Evolutionary conservation across 2,797 vertebrate genomes (phyloP).

Genomic region (Propithecus perrieri): DNA sequence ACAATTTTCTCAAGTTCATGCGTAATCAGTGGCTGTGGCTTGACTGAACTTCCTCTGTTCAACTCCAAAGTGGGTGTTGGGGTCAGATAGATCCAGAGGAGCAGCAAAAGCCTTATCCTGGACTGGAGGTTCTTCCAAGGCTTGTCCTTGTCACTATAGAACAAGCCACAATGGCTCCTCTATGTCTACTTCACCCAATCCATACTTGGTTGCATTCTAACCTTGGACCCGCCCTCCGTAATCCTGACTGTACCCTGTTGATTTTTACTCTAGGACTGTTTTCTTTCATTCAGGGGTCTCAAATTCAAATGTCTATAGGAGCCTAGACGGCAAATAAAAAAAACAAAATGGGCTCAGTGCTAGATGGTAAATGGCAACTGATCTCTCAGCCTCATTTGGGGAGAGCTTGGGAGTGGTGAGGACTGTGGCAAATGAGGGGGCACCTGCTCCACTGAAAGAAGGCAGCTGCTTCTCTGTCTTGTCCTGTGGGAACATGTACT

Average conservation of each 20-base stretch:
- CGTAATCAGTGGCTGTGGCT: neutral
- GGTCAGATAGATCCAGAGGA: no score
- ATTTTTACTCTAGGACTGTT: neutral
- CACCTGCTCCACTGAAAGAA: neutral
- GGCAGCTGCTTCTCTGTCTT: neutral
- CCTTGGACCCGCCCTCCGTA: neutral
- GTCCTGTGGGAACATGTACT: neutral
- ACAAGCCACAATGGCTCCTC: fast-evolving
- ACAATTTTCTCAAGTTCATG: neutral
- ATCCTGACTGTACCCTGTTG: neutral
- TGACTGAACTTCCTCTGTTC: no score
- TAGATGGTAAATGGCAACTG: neutral
- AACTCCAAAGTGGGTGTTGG: neutral
- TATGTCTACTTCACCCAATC: fast-evolving
- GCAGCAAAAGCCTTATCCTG: neutral
- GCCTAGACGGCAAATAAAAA: neutral
- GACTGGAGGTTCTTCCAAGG: neutral
- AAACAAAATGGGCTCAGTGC: neutral
- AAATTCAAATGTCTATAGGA: no score
- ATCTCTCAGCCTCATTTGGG: neutral
- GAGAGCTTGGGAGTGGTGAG: neutral
- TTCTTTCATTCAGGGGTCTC: neutral
- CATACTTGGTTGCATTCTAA: fast-evolving
- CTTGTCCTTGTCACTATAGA: neutral
- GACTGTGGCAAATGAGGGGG: neutral